Conservation (phyloP, 2,888 invertebrate species). For the Rhorus exstirpatorius region DNA sequence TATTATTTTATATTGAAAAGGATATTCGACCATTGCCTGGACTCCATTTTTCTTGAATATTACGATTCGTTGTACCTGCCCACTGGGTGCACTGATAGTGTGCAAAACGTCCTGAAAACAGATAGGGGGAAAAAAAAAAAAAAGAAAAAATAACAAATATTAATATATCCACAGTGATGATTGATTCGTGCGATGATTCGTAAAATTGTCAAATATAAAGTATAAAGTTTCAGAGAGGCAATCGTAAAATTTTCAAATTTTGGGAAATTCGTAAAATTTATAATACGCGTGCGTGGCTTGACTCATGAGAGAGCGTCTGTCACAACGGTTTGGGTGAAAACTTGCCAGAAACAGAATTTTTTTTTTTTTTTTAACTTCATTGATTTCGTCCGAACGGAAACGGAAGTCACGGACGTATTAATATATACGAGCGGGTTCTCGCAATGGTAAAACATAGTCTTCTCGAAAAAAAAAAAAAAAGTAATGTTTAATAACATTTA, state of each 20-base stretch:
- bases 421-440: not conserved
- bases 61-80: constrained; percentile 98
- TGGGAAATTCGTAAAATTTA: constrained; percentile 34
- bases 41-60: constrained; percentile 99
- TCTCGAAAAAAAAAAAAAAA: too few relatives aligned
- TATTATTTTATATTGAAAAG: constrained; percentile 87
- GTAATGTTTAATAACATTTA: not conserved
- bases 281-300: constrained; percentile 22
- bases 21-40: constrained; percentile 99
- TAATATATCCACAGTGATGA: not conserved
- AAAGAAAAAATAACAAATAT: constrained; percentile 9
- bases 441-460: too few relatives aligned
- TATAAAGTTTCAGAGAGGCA: constrained; percentile 10
- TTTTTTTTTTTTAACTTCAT: constrained; percentile 47
- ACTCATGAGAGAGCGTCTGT: constrained; percentile 39
- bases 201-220: constrained; percentile 33
- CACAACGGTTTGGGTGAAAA: too few relatives aligned
- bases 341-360: constrained; percentile 55
- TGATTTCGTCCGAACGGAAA: constrained; percentile 32
- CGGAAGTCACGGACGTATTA: not conserved
- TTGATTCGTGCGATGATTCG: not conserved
- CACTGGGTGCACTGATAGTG: constrained; percentile 98
- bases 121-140: too few relatives aligned
- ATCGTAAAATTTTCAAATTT: constrained; percentile 33
- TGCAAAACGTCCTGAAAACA: constrained; percentile 98